A percentile compares a stretch with the other conserved stretches of the same genome.
Evolutionary conservation across 2,113 vertebrate species (phyloP).

Genomic region (Steatornis caripensis): DNA sequence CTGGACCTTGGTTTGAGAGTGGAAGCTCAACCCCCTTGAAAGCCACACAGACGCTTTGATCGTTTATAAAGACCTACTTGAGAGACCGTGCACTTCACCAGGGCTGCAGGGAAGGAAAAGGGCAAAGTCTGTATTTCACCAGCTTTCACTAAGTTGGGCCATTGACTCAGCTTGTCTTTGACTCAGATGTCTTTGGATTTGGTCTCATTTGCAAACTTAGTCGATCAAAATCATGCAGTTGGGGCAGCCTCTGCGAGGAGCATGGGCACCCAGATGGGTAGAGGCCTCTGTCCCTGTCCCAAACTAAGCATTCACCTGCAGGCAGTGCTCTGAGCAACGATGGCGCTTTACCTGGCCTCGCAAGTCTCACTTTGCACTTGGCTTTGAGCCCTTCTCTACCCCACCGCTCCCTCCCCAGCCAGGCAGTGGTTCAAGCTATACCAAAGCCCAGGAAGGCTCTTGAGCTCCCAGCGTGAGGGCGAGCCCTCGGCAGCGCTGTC

Average conservation of each 20-base stretch:
- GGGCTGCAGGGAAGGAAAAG: neutral
- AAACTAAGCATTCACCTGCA: neutral
- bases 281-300: neutral
- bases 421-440: neutral
- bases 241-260: neutral
- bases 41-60: conserved; percentile 33
- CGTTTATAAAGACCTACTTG: neutral
- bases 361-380: neutral
- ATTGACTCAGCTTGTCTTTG: neutral
- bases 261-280: neutral
- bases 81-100: neutral
- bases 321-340: fast-evolving
- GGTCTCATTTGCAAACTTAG: neutral
- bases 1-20: conserved; percentile 29
- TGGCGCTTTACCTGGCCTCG: neutral
- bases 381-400: neutral
- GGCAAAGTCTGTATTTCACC: conserved; percentile 13
- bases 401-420: neutral
- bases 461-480: fast-evolving
- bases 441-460: neutral
- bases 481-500: neutral
- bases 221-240: fast-evolving
- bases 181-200: neutral
- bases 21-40: conserved; percentile 31
- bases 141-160: neutral